Evolutionary conservation across 2,888 invertebrate species (phyloP).

Genomic region (Steinernema scapterisci): DNA sequence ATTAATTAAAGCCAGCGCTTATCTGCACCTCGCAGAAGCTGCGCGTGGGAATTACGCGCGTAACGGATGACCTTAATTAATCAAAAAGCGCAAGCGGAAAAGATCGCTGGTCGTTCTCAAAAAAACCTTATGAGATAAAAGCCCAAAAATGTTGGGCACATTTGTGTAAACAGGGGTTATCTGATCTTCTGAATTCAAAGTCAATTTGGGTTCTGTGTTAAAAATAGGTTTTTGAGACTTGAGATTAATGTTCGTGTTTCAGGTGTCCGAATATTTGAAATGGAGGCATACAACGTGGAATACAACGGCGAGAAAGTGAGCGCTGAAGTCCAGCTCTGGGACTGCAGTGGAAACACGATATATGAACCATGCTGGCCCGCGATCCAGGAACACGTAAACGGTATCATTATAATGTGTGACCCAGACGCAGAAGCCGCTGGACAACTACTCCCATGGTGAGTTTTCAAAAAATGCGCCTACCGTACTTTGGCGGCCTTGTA

Average conservation of each 20-base stretch:
- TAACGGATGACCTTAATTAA: constrained; percentile 30
- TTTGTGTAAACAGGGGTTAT: no score
- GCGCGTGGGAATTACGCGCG: constrained; percentile 21
- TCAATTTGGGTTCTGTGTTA: no score
- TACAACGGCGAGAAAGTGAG: constrained; percentile 73
- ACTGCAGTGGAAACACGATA: constrained; percentile 80
- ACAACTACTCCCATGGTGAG: constrained; percentile 64
- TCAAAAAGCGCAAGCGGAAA: not conserved
- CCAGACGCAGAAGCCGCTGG: constrained; percentile 68
- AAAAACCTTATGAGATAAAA: not conserved
- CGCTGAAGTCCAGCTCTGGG: constrained; percentile 79
- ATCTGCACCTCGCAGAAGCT: constrained; percentile 28
- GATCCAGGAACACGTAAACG: constrained; percentile 75
- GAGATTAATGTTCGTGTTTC: constrained; percentile 27
- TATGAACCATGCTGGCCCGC: constrained; percentile 81
- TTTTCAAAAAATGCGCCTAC: constrained; percentile 57
- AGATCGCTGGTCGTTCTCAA: not conserved
- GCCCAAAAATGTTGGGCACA: no score
- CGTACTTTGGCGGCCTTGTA: not conserved
- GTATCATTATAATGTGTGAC: constrained; percentile 77
- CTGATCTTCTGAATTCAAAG: no score
- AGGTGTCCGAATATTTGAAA: constrained; percentile 76
- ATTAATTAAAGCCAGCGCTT: constrained; percentile 23
- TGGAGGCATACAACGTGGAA: constrained; percentile 75
- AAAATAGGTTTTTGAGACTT: no score